Conservation (phyloP, 2,797 vertebrate species). For the Galagoides demidoff region DNA sequence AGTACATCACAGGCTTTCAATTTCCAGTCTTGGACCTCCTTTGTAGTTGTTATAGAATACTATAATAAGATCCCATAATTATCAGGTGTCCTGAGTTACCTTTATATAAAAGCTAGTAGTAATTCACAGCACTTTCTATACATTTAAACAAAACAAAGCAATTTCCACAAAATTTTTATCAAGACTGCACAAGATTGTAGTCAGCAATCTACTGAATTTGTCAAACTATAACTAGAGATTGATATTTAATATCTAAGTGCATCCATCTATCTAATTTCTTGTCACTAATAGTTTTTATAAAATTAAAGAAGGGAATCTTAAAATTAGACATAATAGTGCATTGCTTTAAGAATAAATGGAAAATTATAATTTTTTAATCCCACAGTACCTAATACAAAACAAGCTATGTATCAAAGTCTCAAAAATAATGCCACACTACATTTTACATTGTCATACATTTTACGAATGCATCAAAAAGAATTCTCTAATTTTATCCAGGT, state of each 20-base stretch:
- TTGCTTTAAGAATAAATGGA: background rate
- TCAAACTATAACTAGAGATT: slow-evolving; percentile 37
- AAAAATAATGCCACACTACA: background rate
- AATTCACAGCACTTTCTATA: background rate
- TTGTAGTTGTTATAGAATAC: background rate
- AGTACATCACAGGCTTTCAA: background rate
- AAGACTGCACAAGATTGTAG: background rate
- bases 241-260: slow-evolving; percentile 71
- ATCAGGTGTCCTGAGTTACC: background rate
- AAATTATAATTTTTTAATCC: background rate
- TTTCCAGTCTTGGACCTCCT: background rate
- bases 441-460: background rate
- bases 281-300: background rate
- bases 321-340: background rate
- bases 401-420: background rate
- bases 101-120: background rate
- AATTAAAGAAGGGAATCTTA: slow-evolving; percentile 5
- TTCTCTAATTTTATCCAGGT: background rate
- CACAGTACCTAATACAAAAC: background rate
- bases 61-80: background rate
- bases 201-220: slow-evolving; percentile 56
- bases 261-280: slow-evolving; percentile 30
- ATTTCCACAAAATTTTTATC: slow-evolving; percentile 21
- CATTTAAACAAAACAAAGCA: background rate
- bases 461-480: background rate